These are phyloP conservation scores for Stratiomys singularior DNA, from an alignment of 2,888 invertebrate genomes.

Conservation along the genomic window DNA sequence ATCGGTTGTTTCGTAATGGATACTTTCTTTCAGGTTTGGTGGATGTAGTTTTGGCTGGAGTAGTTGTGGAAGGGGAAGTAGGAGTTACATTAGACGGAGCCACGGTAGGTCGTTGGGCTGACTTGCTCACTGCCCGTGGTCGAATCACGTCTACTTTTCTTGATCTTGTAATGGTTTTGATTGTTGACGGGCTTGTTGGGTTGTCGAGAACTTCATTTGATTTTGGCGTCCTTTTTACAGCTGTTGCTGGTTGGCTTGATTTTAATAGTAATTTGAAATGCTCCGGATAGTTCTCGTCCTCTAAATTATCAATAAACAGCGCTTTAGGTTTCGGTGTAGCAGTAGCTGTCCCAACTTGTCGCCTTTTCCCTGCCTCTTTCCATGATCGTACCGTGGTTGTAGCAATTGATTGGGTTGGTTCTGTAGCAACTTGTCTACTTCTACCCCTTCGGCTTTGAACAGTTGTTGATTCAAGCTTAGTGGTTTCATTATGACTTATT, in stretches of 20 bases:
- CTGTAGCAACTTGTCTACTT: conserved; percentile 45
- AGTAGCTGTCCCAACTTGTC: conserved; percentile 49
- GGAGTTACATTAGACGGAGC: not conserved
- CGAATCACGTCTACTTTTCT: conserved; percentile 53
- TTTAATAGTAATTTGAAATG: conserved; percentile 74
- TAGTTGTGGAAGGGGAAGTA: conserved; percentile 51
- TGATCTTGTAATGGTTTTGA: conserved; percentile 52
- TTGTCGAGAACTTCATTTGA: conserved; percentile 50
- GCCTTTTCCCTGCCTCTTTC: conserved; percentile 50
- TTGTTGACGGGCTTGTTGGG: conserved; percentile 36
- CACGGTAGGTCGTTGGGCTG: conserved; percentile 29
- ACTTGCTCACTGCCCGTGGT: conserved; percentile 17
- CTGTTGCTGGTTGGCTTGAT: conserved; percentile 65
- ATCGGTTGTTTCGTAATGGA: not conserved
- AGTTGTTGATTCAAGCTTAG: conserved; percentile 19
- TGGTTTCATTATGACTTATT: not conserved
- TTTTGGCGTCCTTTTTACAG: conserved; percentile 18
- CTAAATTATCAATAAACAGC: conserved; percentile 68
- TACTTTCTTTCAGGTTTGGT: conserved; percentile 4
- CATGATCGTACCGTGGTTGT: conserved; percentile 52
- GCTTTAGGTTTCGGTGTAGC: conserved; percentile 45
- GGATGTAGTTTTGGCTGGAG: conserved; percentile 37
- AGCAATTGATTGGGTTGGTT: conserved; percentile 48
- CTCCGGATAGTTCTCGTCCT: conserved; percentile 75
- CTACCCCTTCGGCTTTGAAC: conserved; percentile 38